Conservation (phyloP, 2,888 invertebrate species). For the Minunthozetes semirufus region DNA sequence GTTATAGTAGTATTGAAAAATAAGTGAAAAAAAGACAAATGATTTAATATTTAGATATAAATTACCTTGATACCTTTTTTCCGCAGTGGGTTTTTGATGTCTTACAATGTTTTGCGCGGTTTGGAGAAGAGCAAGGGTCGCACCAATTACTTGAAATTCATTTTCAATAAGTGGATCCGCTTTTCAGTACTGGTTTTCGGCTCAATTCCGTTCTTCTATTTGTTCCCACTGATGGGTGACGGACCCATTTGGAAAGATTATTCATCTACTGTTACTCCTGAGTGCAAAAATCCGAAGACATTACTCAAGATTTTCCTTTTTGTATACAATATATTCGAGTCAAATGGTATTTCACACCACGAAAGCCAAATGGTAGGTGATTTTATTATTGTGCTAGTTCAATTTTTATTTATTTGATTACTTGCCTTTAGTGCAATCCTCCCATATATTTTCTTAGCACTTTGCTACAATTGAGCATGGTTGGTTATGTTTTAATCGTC, state of each 20-base stretch:
- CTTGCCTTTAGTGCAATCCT: not conserved
- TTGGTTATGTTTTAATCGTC: not conserved
- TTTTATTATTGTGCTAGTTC: too few relatives aligned
- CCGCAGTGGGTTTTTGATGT: not conserved
- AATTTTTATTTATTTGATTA: too few relatives aligned
- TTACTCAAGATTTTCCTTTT: not conserved
- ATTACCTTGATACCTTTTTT: not conserved
- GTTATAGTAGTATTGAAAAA: too few relatives aligned
- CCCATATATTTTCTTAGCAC: not conserved
- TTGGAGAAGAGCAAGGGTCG: not conserved
- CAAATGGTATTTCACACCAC: not conserved
- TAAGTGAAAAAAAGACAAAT: too few relatives aligned
- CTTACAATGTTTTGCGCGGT: not conserved
- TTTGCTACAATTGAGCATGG: not conserved
- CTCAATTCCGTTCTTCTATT: not conserved
- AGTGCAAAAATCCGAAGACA: not conserved
- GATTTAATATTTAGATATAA: not conserved
- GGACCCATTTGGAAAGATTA: constrained; percentile 20
- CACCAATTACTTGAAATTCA: not conserved
- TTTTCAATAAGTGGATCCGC: not conserved
- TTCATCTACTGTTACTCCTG: too few relatives aligned
- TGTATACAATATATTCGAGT: not conserved
- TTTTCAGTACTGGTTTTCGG: not conserved
- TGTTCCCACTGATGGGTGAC: not conserved
- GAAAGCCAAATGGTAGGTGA: not conserved